Evolutionary conservation across 2,888 invertebrate species (phyloP).

Genomic region (Thereva unica): DNA sequence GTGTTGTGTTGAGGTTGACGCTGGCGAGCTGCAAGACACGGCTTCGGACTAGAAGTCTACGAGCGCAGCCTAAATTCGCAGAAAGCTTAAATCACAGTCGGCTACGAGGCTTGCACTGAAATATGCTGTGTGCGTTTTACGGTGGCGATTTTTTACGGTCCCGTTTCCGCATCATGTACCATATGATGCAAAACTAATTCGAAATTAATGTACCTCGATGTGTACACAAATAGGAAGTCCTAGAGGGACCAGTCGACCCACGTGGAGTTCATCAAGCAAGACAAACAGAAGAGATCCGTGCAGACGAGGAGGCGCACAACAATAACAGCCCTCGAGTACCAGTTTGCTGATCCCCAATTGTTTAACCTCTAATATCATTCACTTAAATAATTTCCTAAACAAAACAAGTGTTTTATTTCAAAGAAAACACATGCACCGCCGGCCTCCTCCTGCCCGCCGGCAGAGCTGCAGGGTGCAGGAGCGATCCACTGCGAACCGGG

Average conservation of each 20-base stretch:
- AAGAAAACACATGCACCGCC: conserved; percentile 33
- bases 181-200: conserved; percentile 61
- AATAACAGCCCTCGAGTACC: conserved; percentile 38
- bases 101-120: conserved; percentile 24
- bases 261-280: conserved; percentile 19
- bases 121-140: conserved; percentile 34
- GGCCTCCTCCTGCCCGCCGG: conserved; percentile 12
- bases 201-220: conserved; percentile 57
- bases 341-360: conserved; percentile 36
- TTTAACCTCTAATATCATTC: conserved; percentile 43
- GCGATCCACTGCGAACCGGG: background rate
- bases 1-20: conserved; percentile 6
- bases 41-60: too few relatives aligned
- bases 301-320: conserved; percentile 17
- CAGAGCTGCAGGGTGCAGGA: conserved; percentile 13
- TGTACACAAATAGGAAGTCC: conserved; percentile 32
- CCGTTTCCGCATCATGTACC: conserved; percentile 58
- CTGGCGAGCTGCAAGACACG: too few relatives aligned
- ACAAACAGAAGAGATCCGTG: conserved; percentile 32
- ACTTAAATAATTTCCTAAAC: conserved; percentile 43
- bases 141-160: conserved; percentile 39
- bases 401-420: conserved; percentile 43
- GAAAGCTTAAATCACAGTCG: background rate
- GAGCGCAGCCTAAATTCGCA: too few relatives aligned
- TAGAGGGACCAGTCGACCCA: conserved; percentile 15